Evolutionary conservation across 1,140 invertebrate species (phyloP), one percentile per base, ranked within the genome.

Genomic region (Vanessa tameamea): DNA sequence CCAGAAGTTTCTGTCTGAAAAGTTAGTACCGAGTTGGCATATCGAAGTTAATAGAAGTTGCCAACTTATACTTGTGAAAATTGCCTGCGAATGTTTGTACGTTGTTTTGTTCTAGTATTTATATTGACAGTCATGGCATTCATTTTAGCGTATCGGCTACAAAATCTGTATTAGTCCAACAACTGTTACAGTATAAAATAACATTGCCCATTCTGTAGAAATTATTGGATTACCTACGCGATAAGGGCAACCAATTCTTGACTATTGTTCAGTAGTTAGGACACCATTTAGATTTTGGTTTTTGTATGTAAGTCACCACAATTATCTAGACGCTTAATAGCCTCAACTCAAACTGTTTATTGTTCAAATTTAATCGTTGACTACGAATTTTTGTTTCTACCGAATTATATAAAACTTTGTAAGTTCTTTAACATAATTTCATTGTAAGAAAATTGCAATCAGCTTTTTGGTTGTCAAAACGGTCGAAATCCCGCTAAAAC

Each of bases 11-110:
- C 74, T 75, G 81, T 78, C 69, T 78, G 73, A 68, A 77, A 82
- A 84, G 74, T 82, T 84, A 76, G 47, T 37, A 61, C 51, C 43
- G 73, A 79, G 82, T 82, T 84, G 82, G 77, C 74, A 83, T 82
- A 79, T 80, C 67, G 64, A 82, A 80, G 79, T 82, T 82, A 61
- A 61, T 61, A 75, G 37, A 67, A 66, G 74, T 65, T 73, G 48
- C 69, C 63, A 64, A 64, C 43, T 72, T 61, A 47, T 55, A 23
- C 53, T 55, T 23, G 61, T 51, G 37, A 61, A 61, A 61, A 61
- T 61, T 71, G 50, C 51, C 64, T 59, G 50, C 14, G 23, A 66
- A 72, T 53, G 64, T 72, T 72, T 72, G 50, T 66, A 43, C 53
- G 31, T 20, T 70, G 23, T 63, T 63, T 63, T 70, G 47, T 48